Percentiles rank a stretch among this genome's conserved stretches.
Conservation (phyloP, 2,113 vertebrate genomes). For the Engystomops pustulosus region DNA sequence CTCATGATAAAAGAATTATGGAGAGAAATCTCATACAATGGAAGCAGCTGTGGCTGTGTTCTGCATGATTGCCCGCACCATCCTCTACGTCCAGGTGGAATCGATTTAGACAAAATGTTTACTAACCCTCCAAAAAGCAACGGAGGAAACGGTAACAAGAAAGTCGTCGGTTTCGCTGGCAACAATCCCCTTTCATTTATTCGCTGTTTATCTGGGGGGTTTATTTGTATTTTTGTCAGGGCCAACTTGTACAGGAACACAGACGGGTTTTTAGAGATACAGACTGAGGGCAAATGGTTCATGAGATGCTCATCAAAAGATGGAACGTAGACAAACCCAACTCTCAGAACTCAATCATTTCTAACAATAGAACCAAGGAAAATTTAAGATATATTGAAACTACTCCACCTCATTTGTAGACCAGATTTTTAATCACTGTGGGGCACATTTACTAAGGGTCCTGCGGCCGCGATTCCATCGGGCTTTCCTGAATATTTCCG, state of each 20-base stretch:
- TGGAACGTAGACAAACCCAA: no score
- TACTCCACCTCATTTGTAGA: no score
- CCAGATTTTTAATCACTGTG: no score
- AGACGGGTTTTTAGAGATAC: no score
- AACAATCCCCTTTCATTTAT: background rate
- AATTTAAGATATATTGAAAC: no score
- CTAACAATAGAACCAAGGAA: no score
- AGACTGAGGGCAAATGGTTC: background rate
- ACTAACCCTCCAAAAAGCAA: conserved; percentile 58
- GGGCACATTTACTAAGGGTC: no score
- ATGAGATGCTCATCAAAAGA: no score
- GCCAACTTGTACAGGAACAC: no score
- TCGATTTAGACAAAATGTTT: conserved; percentile 60
- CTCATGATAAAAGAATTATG: conserved; percentile 53
- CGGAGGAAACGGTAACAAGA: background rate
- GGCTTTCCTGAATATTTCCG: no score
- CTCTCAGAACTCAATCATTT: no score
- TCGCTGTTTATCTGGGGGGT: background rate
- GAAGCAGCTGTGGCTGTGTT: conserved; percentile 43
- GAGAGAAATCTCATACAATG: conserved; percentile 58
- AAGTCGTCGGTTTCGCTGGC: background rate
- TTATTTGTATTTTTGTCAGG: background rate
- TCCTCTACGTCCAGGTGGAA: conserved; percentile 59
- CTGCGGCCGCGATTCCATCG: no score
- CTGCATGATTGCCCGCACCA: conserved; percentile 3